phyloP scores from a whole-genome alignment of 2,113 vertebrate genomes.

The Podarcis raffonei region DNA sequence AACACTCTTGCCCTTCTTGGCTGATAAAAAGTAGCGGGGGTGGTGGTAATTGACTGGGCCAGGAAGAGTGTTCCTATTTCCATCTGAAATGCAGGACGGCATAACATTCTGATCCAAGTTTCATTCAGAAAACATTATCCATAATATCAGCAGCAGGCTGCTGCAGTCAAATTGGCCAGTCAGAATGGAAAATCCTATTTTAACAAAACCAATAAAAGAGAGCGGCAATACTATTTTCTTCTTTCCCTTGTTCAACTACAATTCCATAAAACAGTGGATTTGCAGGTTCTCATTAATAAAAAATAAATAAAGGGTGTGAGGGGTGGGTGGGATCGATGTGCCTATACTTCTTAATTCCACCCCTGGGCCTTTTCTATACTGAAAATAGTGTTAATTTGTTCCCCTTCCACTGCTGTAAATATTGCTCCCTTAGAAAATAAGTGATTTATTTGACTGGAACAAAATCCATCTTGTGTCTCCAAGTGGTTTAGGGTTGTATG shows the following conservation, averaged over 20 bases:
- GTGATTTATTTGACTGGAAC: slow-evolving; percentile 61
- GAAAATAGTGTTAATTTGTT: slow-evolving; percentile 64
- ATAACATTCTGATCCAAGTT: no score
- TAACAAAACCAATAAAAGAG: slow-evolving; percentile 53
- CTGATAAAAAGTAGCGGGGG: no score
- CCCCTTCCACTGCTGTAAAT: slow-evolving; percentile 64
- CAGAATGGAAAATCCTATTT: slow-evolving; percentile 53
- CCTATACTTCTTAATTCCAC: slow-evolving; percentile 59
- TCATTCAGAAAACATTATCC: not conserved
- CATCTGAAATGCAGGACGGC: not conserved
- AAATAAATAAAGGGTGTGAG: slow-evolving; percentile 6
- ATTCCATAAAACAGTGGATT: slow-evolving; percentile 33
- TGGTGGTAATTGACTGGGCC: no score
- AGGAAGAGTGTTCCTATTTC: not conserved
- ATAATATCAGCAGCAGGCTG: not conserved
- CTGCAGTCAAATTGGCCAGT: slow-evolving; percentile 25
- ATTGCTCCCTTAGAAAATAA: slow-evolving; percentile 53
- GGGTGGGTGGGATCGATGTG: slow-evolving; percentile 22
- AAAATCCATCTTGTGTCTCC: slow-evolving; percentile 56
- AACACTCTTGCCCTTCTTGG: no score
- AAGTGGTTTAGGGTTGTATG: slow-evolving; percentile 52
- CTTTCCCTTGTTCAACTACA: slow-evolving; percentile 47
- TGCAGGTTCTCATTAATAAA: slow-evolving; percentile 58
- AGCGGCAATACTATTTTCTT: slow-evolving; percentile 50
- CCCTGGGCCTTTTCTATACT: slow-evolving; percentile 55